A percentile compares a stretch with the other conserved stretches of the same genome.
Conservation (phyloP, 2,888 invertebrate genomes). For the Noctua janthina region DNA sequence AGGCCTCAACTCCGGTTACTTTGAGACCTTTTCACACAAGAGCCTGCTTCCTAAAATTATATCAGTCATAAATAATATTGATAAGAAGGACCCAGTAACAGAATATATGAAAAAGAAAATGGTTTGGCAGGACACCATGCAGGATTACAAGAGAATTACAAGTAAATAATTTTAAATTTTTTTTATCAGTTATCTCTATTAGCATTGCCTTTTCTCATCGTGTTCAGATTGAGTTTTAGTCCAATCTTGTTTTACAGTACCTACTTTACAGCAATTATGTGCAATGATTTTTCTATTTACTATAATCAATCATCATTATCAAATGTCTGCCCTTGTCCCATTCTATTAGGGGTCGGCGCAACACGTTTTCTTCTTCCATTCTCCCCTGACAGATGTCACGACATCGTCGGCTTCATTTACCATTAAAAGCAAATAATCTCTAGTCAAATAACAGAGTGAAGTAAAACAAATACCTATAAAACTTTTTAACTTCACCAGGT, state of each 20-base stretch:
- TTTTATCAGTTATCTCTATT: not conserved
- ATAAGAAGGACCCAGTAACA: slow-evolving; percentile 79
- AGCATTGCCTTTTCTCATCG: not conserved
- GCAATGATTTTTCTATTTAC: not conserved
- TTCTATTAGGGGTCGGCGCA: not conserved
- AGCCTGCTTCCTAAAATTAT: slow-evolving; percentile 82
- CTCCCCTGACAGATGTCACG: not conserved
- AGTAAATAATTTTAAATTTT: slow-evolving; percentile 48
- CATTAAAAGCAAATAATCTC: not conserved
- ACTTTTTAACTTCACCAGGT: slow-evolving; percentile 35
- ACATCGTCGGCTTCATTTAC: not conserved
- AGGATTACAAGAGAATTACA: slow-evolving; percentile 65
- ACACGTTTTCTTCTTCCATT: not conserved
- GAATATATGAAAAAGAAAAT: slow-evolving; percentile 77
- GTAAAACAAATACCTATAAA: not conserved
- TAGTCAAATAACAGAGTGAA: not conserved
- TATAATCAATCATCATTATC: not conserved
- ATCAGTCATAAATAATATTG: slow-evolving; percentile 71
- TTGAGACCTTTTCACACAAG: slow-evolving; percentile 81
- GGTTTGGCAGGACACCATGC: slow-evolving; percentile 73
- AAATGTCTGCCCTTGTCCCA: not conserved
- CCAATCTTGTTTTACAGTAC: not conserved
- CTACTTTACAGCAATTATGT: not conserved
- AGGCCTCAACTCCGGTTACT: slow-evolving; percentile 78
- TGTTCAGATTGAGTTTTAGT: not conserved